Conservation (phyloP, 1,140 invertebrate genomes). For the Mesaphorura yosii region DNA sequence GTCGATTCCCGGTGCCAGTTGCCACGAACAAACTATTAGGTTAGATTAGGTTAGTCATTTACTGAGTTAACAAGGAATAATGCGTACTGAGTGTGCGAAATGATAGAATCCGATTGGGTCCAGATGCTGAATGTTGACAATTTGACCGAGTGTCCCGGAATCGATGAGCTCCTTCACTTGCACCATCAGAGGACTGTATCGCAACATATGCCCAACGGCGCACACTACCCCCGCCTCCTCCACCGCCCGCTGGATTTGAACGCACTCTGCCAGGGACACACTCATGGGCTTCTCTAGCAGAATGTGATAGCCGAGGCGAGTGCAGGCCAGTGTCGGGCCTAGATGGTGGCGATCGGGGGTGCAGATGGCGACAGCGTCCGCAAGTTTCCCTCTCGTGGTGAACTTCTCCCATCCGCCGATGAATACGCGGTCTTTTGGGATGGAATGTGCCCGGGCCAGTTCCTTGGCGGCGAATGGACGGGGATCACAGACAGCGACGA, state of each 20-base stretch:
- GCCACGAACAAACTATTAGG: slow-evolving; percentile 37
- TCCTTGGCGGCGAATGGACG: slow-evolving; percentile 31
- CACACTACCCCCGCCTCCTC: slow-evolving; percentile 36
- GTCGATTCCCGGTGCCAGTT: slow-evolving; percentile 39
- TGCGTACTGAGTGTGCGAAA: slow-evolving; percentile 39
- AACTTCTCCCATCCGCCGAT: background rate
- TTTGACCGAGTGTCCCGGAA: slow-evolving; percentile 25
- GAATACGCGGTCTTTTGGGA: slow-evolving; percentile 14
- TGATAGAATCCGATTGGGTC: slow-evolving; percentile 44
- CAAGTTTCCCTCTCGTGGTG: slow-evolving; percentile 38
- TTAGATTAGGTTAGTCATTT: slow-evolving; percentile 6
- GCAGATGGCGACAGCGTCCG: slow-evolving; percentile 39
- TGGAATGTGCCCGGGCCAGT: slow-evolving; percentile 27
- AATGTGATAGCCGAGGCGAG: slow-evolving; percentile 41
- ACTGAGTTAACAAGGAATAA: too few relatives aligned
- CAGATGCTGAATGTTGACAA: slow-evolving; percentile 41
- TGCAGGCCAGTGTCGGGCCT: slow-evolving; percentile 39
- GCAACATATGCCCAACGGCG: slow-evolving; percentile 41
- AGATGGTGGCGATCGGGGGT: slow-evolving; percentile 39
- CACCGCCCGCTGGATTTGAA: slow-evolving; percentile 36
- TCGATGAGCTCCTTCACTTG: slow-evolving; percentile 14
- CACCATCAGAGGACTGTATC: slow-evolving; percentile 34
- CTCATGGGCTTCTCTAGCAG: slow-evolving; percentile 44
- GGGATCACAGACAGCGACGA: slow-evolving; percentile 37
- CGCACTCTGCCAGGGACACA: slow-evolving; percentile 37